Conservation (phyloP, 2,113 vertebrate genomes). For the Pionites leucogaster region DNA sequence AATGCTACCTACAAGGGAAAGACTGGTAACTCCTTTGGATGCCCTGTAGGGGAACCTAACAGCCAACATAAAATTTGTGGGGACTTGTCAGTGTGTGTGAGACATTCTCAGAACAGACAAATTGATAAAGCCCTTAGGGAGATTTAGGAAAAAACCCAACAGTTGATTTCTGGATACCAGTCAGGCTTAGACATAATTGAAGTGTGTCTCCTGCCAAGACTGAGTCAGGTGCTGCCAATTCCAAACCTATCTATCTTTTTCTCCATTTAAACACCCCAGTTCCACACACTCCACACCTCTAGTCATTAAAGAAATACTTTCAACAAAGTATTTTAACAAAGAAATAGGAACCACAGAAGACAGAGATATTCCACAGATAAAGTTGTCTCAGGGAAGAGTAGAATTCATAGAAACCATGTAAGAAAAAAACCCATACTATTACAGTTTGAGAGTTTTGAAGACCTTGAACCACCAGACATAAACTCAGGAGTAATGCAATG, state of each 20-base stretch:
- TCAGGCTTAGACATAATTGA: neutral
- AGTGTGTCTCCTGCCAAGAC: neutral
- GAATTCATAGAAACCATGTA: neutral
- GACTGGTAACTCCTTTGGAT: neutral
- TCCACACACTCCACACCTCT: neutral
- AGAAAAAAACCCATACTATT: neutral
- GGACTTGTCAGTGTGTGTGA: neutral
- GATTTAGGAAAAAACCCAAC: neutral
- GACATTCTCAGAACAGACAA: neutral
- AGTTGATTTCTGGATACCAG: neutral
- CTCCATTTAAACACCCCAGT: neutral
- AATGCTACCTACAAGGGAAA: neutral
- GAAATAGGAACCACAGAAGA: neutral
- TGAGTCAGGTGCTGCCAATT: neutral
- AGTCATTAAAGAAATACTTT: neutral
- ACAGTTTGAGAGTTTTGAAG: neutral
- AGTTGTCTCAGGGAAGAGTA: neutral
- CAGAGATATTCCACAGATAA: neutral
- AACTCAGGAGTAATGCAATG: neutral
- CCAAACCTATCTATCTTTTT: neutral
- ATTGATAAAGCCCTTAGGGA: neutral
- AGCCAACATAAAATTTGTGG: neutral
- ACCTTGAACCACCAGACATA: neutral
- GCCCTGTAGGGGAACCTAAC: neutral
- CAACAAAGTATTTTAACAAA: neutral